Evolutionary conservation across 2,888 invertebrate genomes (phyloP).

Genomic region (Pegoplata infirma): DNA sequence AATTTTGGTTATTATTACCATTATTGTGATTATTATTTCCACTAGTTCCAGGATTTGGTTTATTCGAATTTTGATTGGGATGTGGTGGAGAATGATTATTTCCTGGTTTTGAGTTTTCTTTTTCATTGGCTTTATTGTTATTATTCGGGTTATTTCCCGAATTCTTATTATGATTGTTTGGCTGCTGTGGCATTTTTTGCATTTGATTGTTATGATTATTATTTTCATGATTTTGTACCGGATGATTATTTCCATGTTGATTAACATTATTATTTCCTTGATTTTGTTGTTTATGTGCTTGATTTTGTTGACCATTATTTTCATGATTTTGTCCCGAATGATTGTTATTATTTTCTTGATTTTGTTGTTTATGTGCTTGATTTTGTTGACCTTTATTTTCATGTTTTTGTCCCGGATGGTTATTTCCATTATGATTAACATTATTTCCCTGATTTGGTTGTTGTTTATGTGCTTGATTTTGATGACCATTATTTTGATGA

Average conservation of each 20-base stretch:
- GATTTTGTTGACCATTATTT: constrained; percentile 1
- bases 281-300: not conserved
- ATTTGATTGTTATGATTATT: constrained; percentile 2
- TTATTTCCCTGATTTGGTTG: not conserved
- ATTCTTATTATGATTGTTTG: not conserved
- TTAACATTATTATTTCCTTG: no score
- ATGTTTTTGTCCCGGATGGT: not conserved
- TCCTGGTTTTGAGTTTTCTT: not conserved
- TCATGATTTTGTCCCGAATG: not conserved
- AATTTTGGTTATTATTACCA: not conserved
- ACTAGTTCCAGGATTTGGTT: no score
- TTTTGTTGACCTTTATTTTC: constrained; percentile 1
- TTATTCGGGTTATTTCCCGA: not conserved
- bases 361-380: not conserved
- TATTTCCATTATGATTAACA: not conserved
- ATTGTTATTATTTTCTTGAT: not conserved
- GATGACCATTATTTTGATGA: constrained; percentile 1
- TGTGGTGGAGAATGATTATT: not conserved
- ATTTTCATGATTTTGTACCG: no score
- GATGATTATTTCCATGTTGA: constrained; percentile 3
- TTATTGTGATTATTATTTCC: not conserved
- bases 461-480: not conserved
- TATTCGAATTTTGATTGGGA: not conserved
- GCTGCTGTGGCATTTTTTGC: not conserved
- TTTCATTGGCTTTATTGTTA: not conserved